Percentiles rank a stretch among this genome's conserved stretches.
phyloP scores from a whole-genome alignment of 2,113 vertebrate species.

The Charina bottae region DNA sequence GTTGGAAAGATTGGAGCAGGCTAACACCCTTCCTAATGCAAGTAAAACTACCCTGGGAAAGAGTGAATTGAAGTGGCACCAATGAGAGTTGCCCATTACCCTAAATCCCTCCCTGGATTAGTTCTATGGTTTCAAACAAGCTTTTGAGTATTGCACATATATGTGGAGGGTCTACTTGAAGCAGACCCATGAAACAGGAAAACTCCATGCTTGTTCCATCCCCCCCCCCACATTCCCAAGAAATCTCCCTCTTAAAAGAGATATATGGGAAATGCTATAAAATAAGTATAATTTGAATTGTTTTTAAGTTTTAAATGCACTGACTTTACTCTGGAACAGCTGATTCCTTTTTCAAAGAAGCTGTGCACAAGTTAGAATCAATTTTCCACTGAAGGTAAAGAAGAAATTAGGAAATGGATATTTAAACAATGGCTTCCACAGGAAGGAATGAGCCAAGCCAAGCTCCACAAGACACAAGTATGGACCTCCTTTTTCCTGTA shows the following conservation, averaged over 20 bases:
- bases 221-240: too few species aligned
- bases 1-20: neutral
- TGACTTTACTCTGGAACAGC: neutral
- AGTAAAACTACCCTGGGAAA: neutral
- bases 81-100: neutral
- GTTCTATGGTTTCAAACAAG: neutral
- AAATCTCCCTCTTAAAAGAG: too few species aligned
- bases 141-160: neutral
- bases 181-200: too few species aligned
- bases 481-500: neutral
- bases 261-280: too few species aligned
- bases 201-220: too few species aligned
- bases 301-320: neutral
- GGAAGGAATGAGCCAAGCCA: neutral
- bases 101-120: neutral
- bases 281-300: too few species aligned
- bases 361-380: neutral
- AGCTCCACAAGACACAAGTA: neutral
- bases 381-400: neutral
- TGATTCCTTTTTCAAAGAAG: neutral
- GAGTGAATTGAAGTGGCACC: neutral
- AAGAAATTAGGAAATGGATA: neutral
- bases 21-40: neutral
- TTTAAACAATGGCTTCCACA: neutral
- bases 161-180: neutral